Percentiles rank a stretch among this genome's conserved stretches.
These are phyloP conservation scores for Barnardius zonarius DNA, from an alignment of 2,113 vertebrate species.

Conservation along the genomic window DNA sequence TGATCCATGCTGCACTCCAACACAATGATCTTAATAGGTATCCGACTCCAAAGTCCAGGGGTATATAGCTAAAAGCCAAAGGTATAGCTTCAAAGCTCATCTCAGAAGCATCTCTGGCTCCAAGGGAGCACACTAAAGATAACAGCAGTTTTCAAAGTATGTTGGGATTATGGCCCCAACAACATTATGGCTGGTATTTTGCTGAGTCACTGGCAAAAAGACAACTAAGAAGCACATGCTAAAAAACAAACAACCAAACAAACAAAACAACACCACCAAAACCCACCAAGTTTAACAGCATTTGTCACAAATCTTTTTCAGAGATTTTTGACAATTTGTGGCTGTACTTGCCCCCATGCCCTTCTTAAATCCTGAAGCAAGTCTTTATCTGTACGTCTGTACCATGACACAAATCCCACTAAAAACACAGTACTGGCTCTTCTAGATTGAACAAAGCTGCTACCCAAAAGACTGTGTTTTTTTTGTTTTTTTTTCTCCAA, in stretches of 20 bases:
- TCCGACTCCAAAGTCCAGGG: neutral
- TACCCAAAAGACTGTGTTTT: rapidly evolving
- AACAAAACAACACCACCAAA: too few relatives aligned
- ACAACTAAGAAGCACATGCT: neutral
- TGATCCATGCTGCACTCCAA: neutral
- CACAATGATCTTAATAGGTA: neutral
- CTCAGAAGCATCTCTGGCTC: neutral
- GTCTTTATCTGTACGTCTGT: too few relatives aligned
- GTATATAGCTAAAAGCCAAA: neutral
- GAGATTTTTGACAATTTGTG: neutral
- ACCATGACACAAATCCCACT: neutral
- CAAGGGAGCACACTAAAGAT: neutral
- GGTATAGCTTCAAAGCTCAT: neutral
- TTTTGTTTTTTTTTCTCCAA: rapidly evolving
- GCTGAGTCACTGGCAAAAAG: neutral
- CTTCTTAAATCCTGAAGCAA: neutral
- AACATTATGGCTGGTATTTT: neutral
- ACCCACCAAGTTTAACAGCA: neutral
- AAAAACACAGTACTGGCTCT: neutral
- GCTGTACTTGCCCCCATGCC: neutral
- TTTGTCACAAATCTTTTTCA: neutral
- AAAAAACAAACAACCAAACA: neutral
- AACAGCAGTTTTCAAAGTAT: neutral
- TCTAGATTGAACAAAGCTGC: neutral
- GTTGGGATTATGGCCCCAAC: neutral